Base-by-base conservation (phyloP, 2,113 vertebrate species). In the Carollia perspicillata region DNA sequence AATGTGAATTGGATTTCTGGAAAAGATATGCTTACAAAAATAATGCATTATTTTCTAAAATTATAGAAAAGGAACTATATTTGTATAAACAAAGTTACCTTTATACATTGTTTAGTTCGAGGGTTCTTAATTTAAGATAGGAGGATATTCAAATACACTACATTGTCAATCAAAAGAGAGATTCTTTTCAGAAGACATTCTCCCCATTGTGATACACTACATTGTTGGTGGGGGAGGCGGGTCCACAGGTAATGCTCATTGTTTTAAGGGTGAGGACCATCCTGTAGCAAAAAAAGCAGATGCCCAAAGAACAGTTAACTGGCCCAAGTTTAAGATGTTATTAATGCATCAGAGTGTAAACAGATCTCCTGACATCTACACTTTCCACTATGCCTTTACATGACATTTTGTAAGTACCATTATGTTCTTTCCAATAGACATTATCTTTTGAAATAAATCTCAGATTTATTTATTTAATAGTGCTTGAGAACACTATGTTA, bases 161-260 rank as follows among this genome's bases (percentile, higher is more conserved):
- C 49, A 51, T 17, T 51, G 49, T 51, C 4, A 51, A 51, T 51
- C 49, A 51, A 51, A 51, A 51, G 30, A 69, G 28, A 68, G 42
- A 22, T 51, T 33, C 6, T 51, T 71, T 37, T 37, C 17, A 44
- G 22, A 10, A 69, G 14, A 9, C 16, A 16, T 30, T 14, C 2
- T 37, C 53, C 13, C 2, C 1, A 0, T 10, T 63, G 11, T 49
- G 42, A 42, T 44, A 7, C 1, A 4, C 2, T 7, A 7, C 22
- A 28, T 18, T 33, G 14, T 33, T 75, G 28, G 35, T 74, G 18
- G 33, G 35, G 4, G n/a, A 8, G 8, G 9, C 44, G 37, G 65
- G 5, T 81, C 33, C 28, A 28, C 28, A 30, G 4, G 44, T 80
- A 35, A 72, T 37, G 63, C 51, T 65, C 2, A 42, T 53, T 9